phyloP scores from a whole-genome alignment of 2,888 invertebrate species.

The Andricus quercusramuli region DNA sequence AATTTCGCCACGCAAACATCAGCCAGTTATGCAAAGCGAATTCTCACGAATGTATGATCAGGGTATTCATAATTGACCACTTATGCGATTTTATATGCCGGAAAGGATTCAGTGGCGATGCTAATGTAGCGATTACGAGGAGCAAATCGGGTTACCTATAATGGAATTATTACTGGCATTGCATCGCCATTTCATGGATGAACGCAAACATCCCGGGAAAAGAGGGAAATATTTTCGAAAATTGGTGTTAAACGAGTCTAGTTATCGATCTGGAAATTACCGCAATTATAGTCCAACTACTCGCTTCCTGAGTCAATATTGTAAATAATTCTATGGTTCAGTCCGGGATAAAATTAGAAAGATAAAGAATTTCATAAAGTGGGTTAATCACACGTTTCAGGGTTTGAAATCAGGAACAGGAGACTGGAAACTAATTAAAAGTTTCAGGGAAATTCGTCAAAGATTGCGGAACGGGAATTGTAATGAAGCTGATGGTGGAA shows the following conservation, averaged over 20 bases:
- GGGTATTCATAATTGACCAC: slow-evolving; percentile 13
- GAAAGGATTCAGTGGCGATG: neutral
- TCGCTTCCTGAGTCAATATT: neutral
- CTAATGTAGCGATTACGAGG: slow-evolving; percentile 1
- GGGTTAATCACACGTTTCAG: slow-evolving; percentile 18
- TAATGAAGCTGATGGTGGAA: slow-evolving; percentile 19
- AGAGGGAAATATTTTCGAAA: neutral
- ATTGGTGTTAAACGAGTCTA: neutral
- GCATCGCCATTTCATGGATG: neutral
- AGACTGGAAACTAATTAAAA: slow-evolving; percentile 30
- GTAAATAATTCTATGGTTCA: neutral
- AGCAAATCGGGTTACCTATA: slow-evolving; percentile 6
- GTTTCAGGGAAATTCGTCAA: slow-evolving; percentile 34
- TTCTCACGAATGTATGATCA: neutral
- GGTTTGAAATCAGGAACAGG: neutral
- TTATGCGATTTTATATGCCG: neutral
- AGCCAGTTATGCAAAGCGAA: slow-evolving; percentile 26
- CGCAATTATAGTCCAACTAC: neutral
- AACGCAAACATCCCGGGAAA: neutral
- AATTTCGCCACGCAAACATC: slow-evolving; percentile 66
- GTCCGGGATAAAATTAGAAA: neutral
- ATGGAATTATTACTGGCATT: slow-evolving; percentile 16
- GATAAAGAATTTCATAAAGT: slow-evolving; percentile 2
- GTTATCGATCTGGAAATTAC: neutral
- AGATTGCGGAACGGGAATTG: slow-evolving; percentile 22